Conservation (phyloP, 2,797 vertebrate genomes). For the Cetoscarus ocellatus region DNA sequence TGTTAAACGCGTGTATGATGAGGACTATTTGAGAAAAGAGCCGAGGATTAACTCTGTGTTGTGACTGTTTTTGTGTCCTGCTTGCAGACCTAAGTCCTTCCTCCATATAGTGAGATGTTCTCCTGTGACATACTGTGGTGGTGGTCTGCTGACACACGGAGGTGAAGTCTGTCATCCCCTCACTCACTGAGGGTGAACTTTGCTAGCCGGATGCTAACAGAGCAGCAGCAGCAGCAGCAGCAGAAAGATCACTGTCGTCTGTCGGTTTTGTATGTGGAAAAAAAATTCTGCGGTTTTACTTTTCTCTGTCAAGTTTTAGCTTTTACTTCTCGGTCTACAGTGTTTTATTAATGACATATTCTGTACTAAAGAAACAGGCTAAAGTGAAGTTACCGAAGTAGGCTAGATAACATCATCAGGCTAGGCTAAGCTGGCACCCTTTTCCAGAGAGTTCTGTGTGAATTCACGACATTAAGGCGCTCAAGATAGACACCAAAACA, state of each 20-base stretch:
- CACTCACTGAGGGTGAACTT: too few species aligned
- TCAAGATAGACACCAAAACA: neutral
- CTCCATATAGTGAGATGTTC: too few species aligned
- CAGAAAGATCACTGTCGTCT: neutral
- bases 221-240: neutral
- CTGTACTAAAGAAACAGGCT: neutral
- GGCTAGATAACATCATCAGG: neutral
- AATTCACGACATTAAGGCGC: neutral
- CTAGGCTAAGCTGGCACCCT: neutral
- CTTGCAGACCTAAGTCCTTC: too few species aligned
- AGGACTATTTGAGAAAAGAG: too few species aligned
- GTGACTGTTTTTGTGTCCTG: too few species aligned
- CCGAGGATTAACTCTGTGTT: too few species aligned
- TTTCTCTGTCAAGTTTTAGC: neutral
- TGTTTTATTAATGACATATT: neutral
- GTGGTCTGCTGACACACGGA: too few species aligned
- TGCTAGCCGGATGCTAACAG: slow-evolving; percentile 18
- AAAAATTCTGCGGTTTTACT: neutral
- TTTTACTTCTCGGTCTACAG: neutral
- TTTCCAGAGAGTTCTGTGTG: slow-evolving; percentile 9
- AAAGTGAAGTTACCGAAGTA: neutral
- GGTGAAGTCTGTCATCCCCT: too few species aligned
- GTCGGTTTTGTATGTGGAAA: neutral
- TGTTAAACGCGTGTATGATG: too few species aligned
- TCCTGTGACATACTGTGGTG: too few species aligned